Conservation (phyloP, 2,888 invertebrate species). For the Chironomus tentans region DNA sequence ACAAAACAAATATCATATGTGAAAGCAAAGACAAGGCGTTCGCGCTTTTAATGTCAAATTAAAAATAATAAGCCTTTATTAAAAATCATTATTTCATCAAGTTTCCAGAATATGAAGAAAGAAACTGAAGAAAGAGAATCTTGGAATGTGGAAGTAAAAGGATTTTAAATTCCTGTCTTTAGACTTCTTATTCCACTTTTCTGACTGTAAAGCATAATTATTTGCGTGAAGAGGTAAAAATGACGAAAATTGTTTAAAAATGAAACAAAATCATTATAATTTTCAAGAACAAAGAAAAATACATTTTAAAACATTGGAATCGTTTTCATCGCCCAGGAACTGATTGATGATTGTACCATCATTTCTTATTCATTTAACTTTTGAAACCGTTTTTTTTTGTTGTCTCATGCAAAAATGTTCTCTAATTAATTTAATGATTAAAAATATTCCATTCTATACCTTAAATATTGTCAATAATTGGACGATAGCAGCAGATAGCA, state of each 20-base stretch:
- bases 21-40: neutral
- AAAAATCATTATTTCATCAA: conserved; percentile 24
- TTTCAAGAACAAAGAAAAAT: neutral
- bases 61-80: conserved; percentile 22
- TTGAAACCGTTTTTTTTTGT: conserved; percentile 1
- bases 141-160: neutral
- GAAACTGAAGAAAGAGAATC: neutral
- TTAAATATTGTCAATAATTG: conserved; percentile 4
- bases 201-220: neutral
- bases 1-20: too few species aligned
- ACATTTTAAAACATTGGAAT: neutral
- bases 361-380: neutral
- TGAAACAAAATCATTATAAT: conserved; percentile 17
- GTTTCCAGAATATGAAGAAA: neutral
- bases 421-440: conserved; percentile 22
- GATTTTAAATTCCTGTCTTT: neutral
- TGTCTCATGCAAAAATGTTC: neutral
- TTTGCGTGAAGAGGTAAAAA: neutral
- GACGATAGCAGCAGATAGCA: neutral
- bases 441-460: neutral
- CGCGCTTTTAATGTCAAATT: conserved; percentile 26
- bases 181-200: neutral
- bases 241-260: neutral
- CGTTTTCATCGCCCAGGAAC: neutral
- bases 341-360: neutral